Evolutionary conservation across 2,888 invertebrate species (phyloP), one percentile per base, ranked within the genome.

Genomic region (Onthophagus sagittarius): DNA sequence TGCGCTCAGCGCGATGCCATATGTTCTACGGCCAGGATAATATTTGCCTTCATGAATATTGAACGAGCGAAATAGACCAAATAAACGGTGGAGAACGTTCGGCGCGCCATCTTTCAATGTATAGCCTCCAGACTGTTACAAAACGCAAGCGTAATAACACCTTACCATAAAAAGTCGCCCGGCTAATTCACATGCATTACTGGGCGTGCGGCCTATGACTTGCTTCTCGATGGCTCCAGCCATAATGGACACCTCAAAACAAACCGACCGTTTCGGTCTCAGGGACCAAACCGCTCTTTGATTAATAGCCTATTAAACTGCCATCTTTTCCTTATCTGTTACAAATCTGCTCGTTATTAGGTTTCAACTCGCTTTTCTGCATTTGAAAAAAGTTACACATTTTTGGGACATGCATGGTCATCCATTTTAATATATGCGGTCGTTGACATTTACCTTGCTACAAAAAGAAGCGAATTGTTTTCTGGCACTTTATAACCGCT

Each of bases 201-300:
- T 31, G 67, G 67, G 67, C 32, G 31, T 67, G 67, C 67, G 67
- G 67, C 32, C 23, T 67, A 67, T 67, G 67, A 53, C 39, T 53
- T 53, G 39, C 39, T 53, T 53, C 39, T 53, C 15, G 67, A 67
- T 32, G 67, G 32, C 67, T 23, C 31, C 67, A n/a, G 67, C 67
- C 67, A 67, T 67, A 67, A 67, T 67, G 67, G 67, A 67, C 23
- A 67, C 31, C 67, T 67, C 67, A 67, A 67, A 67, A 15, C 67
- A 67, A 67, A 67, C 67, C 31, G 67, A 67, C 67, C 32, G 67
- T 32, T 67, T 32, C 23, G 32, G 32, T 67, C 32, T 31, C 67
- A 31, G 23, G n/a, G 67, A 23, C n/a, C 15, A 53, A 53, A 53
- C 39, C 39, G 39, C 39, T 53, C 31, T 23, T 31, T 67, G 67